phyloP scores from a whole-genome alignment of 2,113 vertebrate species.

The Salvelinus fontinalis region DNA sequence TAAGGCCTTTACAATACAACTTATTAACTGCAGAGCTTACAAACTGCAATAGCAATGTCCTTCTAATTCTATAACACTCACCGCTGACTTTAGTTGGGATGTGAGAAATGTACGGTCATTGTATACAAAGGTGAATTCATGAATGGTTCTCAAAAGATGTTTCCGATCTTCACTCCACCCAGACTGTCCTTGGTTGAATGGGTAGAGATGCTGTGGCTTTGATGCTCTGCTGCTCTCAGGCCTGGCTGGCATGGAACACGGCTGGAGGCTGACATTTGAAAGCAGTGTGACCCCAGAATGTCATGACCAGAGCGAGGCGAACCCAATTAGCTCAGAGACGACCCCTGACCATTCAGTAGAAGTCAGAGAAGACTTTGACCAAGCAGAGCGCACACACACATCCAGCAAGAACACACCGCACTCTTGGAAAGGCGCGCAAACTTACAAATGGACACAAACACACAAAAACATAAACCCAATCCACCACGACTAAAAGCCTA shows the following conservation, averaged over 20 bases:
- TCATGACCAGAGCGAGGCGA: background rate
- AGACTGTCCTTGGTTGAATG: background rate
- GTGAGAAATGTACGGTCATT: too few species aligned
- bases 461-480: constrained; percentile 21
- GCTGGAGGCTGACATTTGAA: background rate
- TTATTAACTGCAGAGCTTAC: too few species aligned
- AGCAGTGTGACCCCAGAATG: background rate
- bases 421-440: too few species aligned
- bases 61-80: too few species aligned
- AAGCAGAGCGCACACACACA: background rate
- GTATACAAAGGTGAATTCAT: too few species aligned
- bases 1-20: too few species aligned
- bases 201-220: background rate
- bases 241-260: background rate
- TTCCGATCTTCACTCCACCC: too few species aligned
- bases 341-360: background rate
- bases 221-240: background rate
- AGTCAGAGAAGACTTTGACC: background rate
- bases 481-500: constrained; percentile 14
- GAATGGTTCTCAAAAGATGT: too few species aligned
- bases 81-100: too few species aligned
- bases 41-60: too few species aligned
- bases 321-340: background rate
- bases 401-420: background rate
- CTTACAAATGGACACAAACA: constrained; percentile 1